These are phyloP conservation scores for Osmerus mordax DNA, from an alignment of 2,113 vertebrate genomes.

Conservation along the genomic window DNA sequence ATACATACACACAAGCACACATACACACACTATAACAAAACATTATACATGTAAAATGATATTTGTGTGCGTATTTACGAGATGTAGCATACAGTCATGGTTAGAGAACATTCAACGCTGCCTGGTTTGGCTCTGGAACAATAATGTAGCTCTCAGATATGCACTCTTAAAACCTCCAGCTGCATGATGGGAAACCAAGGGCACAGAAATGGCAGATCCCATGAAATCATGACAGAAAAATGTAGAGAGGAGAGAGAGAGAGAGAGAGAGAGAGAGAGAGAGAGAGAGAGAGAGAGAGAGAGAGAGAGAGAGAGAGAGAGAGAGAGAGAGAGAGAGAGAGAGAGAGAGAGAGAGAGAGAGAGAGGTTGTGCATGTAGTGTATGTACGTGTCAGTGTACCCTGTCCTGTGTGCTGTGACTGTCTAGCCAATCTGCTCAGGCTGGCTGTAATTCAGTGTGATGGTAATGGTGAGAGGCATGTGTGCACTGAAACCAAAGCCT, in stretches of 20 bases:
- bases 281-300: slow-evolving; percentile 13
- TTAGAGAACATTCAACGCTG: slow-evolving; percentile 34
- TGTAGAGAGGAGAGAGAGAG: slow-evolving; percentile 14
- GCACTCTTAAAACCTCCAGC: background rate
- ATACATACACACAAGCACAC: slow-evolving; percentile 6
- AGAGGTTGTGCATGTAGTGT: slow-evolving; percentile 21
- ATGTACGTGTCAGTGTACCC: slow-evolving; percentile 37
- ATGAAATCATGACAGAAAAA: slow-evolving; percentile 46
- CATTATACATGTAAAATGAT: background rate
- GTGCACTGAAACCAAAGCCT: slow-evolving; percentile 20
- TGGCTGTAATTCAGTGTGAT: slow-evolving; percentile 67
- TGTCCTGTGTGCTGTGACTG: slow-evolving; percentile 57
- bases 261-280: background rate
- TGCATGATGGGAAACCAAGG: slow-evolving; percentile 28
- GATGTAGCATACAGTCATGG: background rate
- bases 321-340: background rate
- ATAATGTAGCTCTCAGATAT: slow-evolving; percentile 14
- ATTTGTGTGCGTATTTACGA: too few relatives aligned
- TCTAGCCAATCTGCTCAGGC: slow-evolving; percentile 43
- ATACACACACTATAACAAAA: slow-evolving; percentile 8
- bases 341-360: slow-evolving; percentile 17
- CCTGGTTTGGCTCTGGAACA: slow-evolving; percentile 9
- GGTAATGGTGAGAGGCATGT: slow-evolving; percentile 59
- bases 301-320: background rate
- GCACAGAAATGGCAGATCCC: slow-evolving; percentile 38